phyloP scores from a whole-genome alignment of 2,888 invertebrate species.

The Callyntrura sp. region DNA sequence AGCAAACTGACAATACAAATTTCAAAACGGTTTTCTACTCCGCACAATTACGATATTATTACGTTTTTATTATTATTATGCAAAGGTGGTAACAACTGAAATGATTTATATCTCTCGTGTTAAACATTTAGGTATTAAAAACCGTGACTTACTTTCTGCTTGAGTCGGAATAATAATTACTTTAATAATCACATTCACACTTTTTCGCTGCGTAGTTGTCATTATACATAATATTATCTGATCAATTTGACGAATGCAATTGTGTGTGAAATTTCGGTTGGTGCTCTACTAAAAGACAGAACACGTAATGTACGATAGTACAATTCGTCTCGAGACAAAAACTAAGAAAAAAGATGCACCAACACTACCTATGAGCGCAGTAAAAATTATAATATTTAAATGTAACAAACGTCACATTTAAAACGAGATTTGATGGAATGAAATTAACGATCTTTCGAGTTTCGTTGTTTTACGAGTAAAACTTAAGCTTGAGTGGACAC shows the following conservation, averaged over 20 bases:
- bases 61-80: too few relatives aligned
- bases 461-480: too few relatives aligned
- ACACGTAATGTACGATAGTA: background rate
- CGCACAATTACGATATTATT: background rate
- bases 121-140: conserved; percentile 42
- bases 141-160: conserved; percentile 39
- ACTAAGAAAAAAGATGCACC: too few relatives aligned
- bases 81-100: conserved; percentile 11
- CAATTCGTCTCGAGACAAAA: too few relatives aligned
- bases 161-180: conserved; percentile 17
- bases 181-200: conserved; percentile 26
- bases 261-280: background rate
- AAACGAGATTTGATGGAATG: too few relatives aligned
- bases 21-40: conserved; percentile 23
- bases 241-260: conserved; percentile 39
- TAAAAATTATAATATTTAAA: too few relatives aligned
- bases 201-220: background rate
- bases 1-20: conserved; percentile 15
- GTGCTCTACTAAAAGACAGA: too few relatives aligned
- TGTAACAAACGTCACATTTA: too few relatives aligned
- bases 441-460: too few relatives aligned
- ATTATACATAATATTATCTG: conserved; percentile 12
- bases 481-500: too few relatives aligned
- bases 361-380: too few relatives aligned
- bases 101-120: conserved; percentile 12